Evolutionary conservation across 2,113 vertebrate species (phyloP).

Genomic region (Nannobrachium achirus): DNA sequence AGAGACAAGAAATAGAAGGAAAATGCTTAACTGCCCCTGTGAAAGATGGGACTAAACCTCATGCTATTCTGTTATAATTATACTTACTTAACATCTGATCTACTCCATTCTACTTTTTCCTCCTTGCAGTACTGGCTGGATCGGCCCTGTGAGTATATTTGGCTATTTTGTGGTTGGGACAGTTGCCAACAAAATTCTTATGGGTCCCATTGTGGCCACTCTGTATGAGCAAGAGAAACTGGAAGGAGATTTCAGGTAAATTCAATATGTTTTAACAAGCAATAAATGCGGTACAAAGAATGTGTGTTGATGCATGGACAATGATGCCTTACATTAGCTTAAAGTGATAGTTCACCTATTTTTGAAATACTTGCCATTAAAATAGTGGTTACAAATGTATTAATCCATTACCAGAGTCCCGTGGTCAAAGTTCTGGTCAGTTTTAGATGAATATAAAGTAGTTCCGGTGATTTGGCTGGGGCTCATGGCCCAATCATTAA

Average conservation of each 20-base stretch:
- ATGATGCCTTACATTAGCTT: background rate
- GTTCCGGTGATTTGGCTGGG: too few relatives aligned
- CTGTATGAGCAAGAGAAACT: conserved; percentile 95
- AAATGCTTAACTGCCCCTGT: background rate
- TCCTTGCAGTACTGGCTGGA: conserved; percentile 90
- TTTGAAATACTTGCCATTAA: too few relatives aligned
- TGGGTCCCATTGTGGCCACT: conserved; percentile 92
- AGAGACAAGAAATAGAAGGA: background rate
- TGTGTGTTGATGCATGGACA: background rate
- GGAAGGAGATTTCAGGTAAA: conserved; percentile 94
- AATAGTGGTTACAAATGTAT: too few relatives aligned
- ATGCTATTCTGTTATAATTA: background rate
- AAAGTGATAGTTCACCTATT: too few relatives aligned
- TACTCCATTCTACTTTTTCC: background rate
- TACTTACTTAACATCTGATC: background rate
- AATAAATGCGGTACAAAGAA: background rate
- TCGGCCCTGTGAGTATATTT: conserved; percentile 92
- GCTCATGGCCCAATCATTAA: too few relatives aligned
- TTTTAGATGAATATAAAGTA: too few relatives aligned
- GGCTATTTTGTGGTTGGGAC: conserved; percentile 93
- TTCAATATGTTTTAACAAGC: background rate
- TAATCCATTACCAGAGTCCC: too few relatives aligned
- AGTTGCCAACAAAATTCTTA: conserved; percentile 88
- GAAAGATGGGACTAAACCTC: background rate
- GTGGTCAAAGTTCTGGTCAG: too few relatives aligned